Percentiles rank a stretch among this genome's conserved stretches.
These are phyloP conservation scores for Desmophyllum pertusum DNA, from an alignment of 92 coral and sea anemone species.

Conservation along the genomic window DNA sequence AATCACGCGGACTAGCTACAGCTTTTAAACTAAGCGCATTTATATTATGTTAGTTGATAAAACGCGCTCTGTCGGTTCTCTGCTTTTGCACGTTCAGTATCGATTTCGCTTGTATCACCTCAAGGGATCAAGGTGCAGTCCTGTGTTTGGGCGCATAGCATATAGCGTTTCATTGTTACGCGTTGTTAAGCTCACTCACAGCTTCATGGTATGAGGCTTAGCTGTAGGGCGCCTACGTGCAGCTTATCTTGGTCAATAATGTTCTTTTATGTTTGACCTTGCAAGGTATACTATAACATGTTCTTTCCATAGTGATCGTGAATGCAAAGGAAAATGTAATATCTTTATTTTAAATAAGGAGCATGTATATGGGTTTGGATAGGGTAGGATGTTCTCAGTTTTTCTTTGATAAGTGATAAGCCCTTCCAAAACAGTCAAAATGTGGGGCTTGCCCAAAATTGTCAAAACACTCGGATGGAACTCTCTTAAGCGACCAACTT, in stretches of 20 bases:
- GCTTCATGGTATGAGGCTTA: neutral
- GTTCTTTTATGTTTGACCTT: neutral
- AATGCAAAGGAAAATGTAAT: neutral
- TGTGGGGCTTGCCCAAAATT: neutral
- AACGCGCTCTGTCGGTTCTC: neutral
- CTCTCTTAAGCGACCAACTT: neutral
- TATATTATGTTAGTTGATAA: neutral
- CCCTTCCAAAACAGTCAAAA: neutral
- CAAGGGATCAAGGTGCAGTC: neutral
- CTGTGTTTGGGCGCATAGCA: neutral
- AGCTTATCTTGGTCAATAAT: neutral
- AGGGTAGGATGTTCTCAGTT: too few species aligned
- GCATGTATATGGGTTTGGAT: neutral
- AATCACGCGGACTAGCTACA: neutral
- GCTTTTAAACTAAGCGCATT: neutral
- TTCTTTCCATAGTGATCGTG: neutral
- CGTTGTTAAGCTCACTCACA: neutral
- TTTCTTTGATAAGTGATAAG: neutral
- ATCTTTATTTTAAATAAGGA: neutral
- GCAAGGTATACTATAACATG: neutral
- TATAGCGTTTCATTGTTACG: neutral
- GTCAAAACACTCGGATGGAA: neutral
- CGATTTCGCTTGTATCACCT: neutral
- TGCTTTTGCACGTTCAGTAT: neutral
- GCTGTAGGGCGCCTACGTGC: neutral